phyloP scores from a whole-genome alignment of 2,797 vertebrate species.

The Synanceia verrucosa region DNA sequence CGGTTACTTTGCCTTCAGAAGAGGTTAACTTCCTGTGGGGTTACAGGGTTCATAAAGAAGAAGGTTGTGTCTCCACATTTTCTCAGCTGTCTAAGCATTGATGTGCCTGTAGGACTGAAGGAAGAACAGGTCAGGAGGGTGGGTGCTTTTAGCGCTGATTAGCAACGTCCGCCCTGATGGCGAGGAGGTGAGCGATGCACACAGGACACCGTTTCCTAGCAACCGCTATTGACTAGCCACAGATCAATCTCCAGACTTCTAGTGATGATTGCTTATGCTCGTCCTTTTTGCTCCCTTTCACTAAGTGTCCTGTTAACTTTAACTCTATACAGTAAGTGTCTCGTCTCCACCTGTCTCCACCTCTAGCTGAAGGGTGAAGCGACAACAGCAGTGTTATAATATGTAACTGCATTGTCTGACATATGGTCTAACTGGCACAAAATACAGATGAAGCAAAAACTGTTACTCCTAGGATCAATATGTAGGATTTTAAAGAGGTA shows the following conservation, averaged over 20 bases:
- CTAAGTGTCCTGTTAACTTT: constrained; percentile 49
- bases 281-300: constrained; percentile 53
- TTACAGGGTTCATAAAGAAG: constrained; percentile 9
- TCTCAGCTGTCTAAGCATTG: constrained; percentile 59
- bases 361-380: neutral
- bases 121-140: constrained; percentile 33
- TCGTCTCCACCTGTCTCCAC: constrained; percentile 31
- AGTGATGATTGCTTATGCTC: constrained; percentile 47
- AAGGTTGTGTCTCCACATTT: constrained; percentile 39
- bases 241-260: constrained; percentile 72
- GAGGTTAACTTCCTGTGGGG: constrained; percentile 18
- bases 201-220: constrained; percentile 72
- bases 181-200: constrained; percentile 61
- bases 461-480: neutral
- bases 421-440: neutral
- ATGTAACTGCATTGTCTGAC: neutral
- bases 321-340: constrained; percentile 8
- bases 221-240: constrained; percentile 66
- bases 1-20: constrained; percentile 24
- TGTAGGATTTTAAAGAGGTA: neutral
- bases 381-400: neutral
- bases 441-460: neutral
- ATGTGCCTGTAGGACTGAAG: constrained; percentile 47
- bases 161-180: constrained; percentile 59
- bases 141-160: constrained; percentile 84